Base-by-base conservation (phyloP, 37 sponge, comb jelly and placozoan species). In the Spongilla lacustris region DNA sequence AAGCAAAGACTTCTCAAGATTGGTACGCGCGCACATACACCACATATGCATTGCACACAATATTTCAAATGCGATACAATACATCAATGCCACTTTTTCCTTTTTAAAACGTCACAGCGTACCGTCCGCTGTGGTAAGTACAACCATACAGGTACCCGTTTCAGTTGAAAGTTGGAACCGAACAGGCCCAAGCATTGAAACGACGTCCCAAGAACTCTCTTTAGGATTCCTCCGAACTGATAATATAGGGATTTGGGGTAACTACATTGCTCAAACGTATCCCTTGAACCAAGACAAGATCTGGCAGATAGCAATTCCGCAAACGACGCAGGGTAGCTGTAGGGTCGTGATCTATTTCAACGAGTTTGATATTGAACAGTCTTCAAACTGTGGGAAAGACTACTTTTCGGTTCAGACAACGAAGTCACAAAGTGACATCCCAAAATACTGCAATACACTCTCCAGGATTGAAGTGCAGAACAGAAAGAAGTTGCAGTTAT, bases 251-350 rank as follows among this genome's bases (percentile, higher is more conserved):
- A 21, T 36, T 21, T 74, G 71, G 23, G 36, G 79, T 2, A 31
- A 72, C 37, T 17, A 37, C 27, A 21, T 74, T 13, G 4, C 35
- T 2, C 70, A 80, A 35, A 67, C 69, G 38, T 85, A 85, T 25
- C 50, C 69, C 5, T 14, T 37, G 37, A 81, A 86, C 66, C 82
- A 83, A 30, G 87, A 86, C 79, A 91, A 82, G 41, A 76, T 86
- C 4, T 91, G 91, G 91, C 91, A 91, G 66, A 70, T 91, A 37
- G 34, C 36, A 50, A 71, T 91, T 29, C 91, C 91, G 23, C 68
- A 77, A 33, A 58, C 58, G 12, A 17, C 14, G 58, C 58, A 58
- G 58, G 58, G 58, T 19, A 29, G 36, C 8, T 91, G 91, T 79
- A 26, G 77, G 67, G 71, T 91, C 77, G n/a, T 69, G 50, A 67